Evolutionary conservation across 1,140 invertebrate species (phyloP).

Genomic region (Schmidtea mediterranea): DNA sequence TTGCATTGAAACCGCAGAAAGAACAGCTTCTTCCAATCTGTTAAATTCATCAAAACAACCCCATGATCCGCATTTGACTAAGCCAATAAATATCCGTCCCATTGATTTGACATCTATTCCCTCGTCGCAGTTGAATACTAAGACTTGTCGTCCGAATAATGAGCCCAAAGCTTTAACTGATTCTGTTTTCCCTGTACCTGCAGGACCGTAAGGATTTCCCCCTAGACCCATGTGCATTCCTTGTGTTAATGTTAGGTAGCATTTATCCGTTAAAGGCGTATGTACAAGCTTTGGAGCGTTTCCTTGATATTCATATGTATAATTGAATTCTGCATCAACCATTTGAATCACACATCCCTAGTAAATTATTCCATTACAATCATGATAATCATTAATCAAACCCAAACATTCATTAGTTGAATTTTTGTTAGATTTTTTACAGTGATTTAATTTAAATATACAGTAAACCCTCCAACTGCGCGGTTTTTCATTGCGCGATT

Average conservation of each 20-base stretch:
- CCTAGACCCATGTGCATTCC: constrained; percentile 75
- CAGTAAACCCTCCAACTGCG: no score
- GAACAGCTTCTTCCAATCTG: constrained; percentile 59
- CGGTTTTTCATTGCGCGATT: no score
- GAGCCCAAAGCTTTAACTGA: constrained; percentile 74
- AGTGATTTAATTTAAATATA: no score
- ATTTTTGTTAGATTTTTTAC: no score
- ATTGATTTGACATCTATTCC: constrained; percentile 76
- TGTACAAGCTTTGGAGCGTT: constrained; percentile 63
- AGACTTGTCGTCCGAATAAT: constrained; percentile 58
- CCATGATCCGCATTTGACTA: constrained; percentile 82
- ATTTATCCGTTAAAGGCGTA: constrained; percentile 71
- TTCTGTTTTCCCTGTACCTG: constrained; percentile 87
- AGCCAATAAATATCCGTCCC: constrained; percentile 60
- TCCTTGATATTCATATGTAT: constrained; percentile 90
- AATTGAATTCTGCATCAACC: constrained; percentile 68
- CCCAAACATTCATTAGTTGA: no score
- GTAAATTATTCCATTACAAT: background rate
- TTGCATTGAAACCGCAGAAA: constrained; percentile 65
- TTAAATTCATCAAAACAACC: constrained; percentile 97
- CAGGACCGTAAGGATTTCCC: constrained; percentile 93
- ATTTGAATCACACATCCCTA: constrained; percentile 18
- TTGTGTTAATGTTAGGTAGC: constrained; percentile 75
- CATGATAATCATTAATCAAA: no score
- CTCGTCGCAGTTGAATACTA: constrained; percentile 94